Percentiles rank a stretch among this genome's conserved stretches.
These are phyloP conservation scores for Pseudopipra pipra DNA, from an alignment of 2,113 vertebrate species.

Conservation along the genomic window DNA sequence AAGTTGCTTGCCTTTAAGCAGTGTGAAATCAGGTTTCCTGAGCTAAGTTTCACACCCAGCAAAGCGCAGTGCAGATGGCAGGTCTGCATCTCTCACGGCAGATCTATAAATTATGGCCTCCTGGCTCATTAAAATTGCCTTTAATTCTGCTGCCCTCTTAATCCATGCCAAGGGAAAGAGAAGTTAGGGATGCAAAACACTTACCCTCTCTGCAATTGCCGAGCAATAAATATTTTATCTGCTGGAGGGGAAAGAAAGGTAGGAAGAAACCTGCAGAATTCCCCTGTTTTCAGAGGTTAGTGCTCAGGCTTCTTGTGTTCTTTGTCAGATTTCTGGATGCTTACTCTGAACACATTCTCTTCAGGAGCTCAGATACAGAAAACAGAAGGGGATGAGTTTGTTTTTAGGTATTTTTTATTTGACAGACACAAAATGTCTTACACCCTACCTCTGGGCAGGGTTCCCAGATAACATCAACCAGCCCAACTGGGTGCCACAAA, in stretches of 20 bases:
- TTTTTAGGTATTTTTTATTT: background rate
- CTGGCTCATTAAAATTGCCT: background rate
- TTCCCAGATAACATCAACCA: conserved; percentile 7
- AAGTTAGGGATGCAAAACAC: background rate
- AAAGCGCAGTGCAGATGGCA: background rate
- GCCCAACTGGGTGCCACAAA: background rate
- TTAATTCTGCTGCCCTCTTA: background rate
- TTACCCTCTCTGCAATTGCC: background rate
- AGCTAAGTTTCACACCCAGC: background rate
- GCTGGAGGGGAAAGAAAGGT: background rate
- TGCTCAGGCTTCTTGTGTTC: background rate
- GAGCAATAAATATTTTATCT: background rate
- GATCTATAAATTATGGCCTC: background rate
- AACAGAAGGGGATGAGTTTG: background rate
- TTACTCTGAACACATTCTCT: background rate
- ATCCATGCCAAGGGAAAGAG: background rate
- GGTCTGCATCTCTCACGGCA: background rate
- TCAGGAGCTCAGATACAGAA: background rate
- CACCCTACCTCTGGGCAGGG: background rate
- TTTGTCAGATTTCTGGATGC: background rate
- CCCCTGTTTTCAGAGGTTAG: background rate
- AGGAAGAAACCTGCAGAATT: background rate
- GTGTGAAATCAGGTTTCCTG: background rate
- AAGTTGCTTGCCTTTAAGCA: background rate
- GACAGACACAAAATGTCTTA: background rate